phyloP scores from a whole-genome alignment of 2,113 vertebrate species.

The Psilopogon haemacephalus region DNA sequence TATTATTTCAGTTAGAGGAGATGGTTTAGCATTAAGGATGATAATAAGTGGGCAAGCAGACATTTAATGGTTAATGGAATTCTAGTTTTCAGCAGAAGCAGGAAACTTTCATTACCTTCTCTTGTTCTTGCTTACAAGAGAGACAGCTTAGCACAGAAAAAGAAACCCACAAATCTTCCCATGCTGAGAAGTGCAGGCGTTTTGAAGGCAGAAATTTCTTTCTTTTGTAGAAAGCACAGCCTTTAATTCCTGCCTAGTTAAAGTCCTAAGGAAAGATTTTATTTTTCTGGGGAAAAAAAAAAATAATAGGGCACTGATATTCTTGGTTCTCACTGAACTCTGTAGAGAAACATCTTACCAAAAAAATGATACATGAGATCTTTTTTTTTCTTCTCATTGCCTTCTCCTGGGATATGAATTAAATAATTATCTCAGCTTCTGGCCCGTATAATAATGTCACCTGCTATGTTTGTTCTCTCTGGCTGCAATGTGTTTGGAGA shows the following conservation, averaged over 20 bases:
- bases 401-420: neutral
- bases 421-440: conserved; percentile 44
- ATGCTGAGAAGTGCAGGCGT: neutral
- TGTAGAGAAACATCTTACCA: neutral
- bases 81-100: neutral
- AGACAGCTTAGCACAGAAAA: neutral
- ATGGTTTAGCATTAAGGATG: neutral
- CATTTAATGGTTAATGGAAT: neutral
- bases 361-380: neutral
- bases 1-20: neutral
- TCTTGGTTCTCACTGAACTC: neutral
- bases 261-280: neutral
- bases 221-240: neutral
- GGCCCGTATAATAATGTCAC: neutral
- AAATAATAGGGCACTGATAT: neutral
- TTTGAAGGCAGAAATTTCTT: neutral
- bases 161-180: neutral
- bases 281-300: neutral
- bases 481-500: neutral
- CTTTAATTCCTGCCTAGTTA: neutral
- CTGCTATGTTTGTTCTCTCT: neutral
- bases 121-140: neutral
- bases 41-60: neutral
- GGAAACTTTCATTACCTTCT: neutral
- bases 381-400: neutral